These are phyloP conservation scores for Hoplodrina ambigua DNA, from an alignment of 2,888 invertebrate genomes.

Conservation along the genomic window DNA sequence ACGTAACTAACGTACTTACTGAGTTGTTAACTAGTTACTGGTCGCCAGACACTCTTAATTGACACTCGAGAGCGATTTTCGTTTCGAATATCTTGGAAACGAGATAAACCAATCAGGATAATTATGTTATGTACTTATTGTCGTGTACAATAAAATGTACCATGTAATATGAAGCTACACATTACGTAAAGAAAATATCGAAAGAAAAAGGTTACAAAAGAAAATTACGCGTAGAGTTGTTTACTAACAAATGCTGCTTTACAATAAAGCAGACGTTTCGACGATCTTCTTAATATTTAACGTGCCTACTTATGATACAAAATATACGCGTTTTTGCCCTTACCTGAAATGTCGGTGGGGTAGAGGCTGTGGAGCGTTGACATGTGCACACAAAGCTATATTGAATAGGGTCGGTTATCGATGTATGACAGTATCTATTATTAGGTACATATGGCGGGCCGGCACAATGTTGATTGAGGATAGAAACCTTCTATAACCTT, in stretches of 20 bases:
- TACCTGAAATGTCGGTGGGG: constrained; percentile 1
- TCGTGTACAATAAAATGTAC: constrained; percentile 3
- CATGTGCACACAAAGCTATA: constrained; percentile 11
- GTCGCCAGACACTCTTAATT: constrained; percentile 40
- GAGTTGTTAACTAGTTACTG: constrained; percentile 45
- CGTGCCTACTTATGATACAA: constrained; percentile 17
- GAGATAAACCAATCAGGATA: constrained; percentile 23
- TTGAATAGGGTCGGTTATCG: constrained; percentile 19
- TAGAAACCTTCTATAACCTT: constrained; percentile 5
- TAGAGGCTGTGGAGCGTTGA: background rate
- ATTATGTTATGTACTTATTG: constrained; percentile 8
- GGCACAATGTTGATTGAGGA: constrained; percentile 8
- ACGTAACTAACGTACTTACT: constrained; percentile 21
- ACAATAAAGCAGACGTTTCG: constrained; percentile 19
- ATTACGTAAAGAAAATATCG: background rate
- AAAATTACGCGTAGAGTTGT: background rate
- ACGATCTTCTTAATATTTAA: constrained; percentile 45
- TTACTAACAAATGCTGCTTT: constrained; percentile 32
- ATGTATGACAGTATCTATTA: constrained; percentile 19
- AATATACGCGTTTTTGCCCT: constrained; percentile 23
- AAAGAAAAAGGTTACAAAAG: background rate
- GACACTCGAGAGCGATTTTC: constrained; percentile 40
- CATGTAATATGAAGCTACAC: background rate
- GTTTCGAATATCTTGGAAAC: constrained; percentile 31
- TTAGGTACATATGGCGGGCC: background rate